Percentiles rank a stretch among this genome's conserved stretches.
Conservation (phyloP, 2,113 vertebrate species). For the Ailurus styani region DNA sequence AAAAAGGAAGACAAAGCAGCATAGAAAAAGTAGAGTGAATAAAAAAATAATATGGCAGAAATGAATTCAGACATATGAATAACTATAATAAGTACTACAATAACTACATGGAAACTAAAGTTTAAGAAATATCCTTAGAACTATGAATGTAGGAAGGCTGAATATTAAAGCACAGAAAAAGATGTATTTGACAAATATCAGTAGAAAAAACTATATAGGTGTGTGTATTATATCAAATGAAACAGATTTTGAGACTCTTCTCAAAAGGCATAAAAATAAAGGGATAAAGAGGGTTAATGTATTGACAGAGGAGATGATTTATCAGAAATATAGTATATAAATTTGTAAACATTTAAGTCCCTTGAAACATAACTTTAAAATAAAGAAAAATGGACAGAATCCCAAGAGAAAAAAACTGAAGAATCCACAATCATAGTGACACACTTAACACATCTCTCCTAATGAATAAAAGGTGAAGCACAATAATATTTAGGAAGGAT, state of each 20-base stretch:
- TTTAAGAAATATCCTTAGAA: neutral
- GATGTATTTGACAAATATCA: neutral
- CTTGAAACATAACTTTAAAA: neutral
- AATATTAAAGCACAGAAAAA: neutral
- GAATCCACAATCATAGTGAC: neutral
- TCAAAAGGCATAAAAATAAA: conserved; percentile 4
- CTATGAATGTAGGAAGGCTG: neutral
- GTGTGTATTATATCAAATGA: neutral
- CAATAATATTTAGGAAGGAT: neutral
- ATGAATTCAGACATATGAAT: neutral
- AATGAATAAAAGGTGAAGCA: neutral
- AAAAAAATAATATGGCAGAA: neutral
- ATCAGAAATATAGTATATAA: neutral
- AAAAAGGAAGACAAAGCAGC: neutral
- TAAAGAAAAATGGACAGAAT: neutral
- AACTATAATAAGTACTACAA: neutral
- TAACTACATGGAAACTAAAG: neutral
- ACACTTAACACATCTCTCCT: neutral
- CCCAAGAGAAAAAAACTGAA: neutral
- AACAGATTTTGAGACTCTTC: neutral
- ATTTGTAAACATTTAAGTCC: neutral
- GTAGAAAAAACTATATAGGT: neutral
- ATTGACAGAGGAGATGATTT: neutral
- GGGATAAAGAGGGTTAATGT: neutral
- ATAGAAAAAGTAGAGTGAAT: neutral